Evolutionary conservation across 1,140 invertebrate genomes (phyloP), one percentile per base, ranked within the genome.

Genomic region (Pogonomyrmex barbatus): DNA sequence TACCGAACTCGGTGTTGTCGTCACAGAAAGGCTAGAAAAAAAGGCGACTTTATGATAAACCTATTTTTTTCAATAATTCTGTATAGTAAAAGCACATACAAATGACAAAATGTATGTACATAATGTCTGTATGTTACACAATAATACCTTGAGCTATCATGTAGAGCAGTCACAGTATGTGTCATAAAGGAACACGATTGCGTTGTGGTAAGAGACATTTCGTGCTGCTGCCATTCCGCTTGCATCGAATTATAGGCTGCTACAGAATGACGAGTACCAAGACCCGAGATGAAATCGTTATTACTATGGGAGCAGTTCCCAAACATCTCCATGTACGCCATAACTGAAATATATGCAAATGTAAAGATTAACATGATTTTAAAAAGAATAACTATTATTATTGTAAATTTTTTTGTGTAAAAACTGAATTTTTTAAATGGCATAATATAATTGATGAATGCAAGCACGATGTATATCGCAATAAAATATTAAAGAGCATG

Each of bases 251-350:
- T 97, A 92, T 97, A 97, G 10, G 97, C 97, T 92, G 98, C 97
- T 91, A 98, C 96, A 2, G 98, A 98, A 93, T 98, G 97, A 45
- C 98, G 96, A 30, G 94, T 93, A n/a, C 94, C 94, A 52, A 95
- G 91, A 68, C 93, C 93, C 56, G 94, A 94, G 91, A 98, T 96
- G 94, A 98, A 97, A 90, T 98, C 97, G 87, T 96, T 96, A 77
- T 96, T 96, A 42, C 97, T 97, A 90, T 98, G 97, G 79, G 97
- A 97, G 95, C 98, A 98, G 93, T 98, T 97, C 1, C 98, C 97
- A 93, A 98, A 98, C 96, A 98, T 98, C 94, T 98, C 98, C 98
- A 99, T 99, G 95, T 99, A 99, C 63, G 98, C 98, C 97, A 98
- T 98, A 90, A 99, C 98, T 99, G 96, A 83, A 96, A 96, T 87